phyloP scores from a whole-genome alignment of 1,140 invertebrate genomes.

The Lepidostoma basale region DNA sequence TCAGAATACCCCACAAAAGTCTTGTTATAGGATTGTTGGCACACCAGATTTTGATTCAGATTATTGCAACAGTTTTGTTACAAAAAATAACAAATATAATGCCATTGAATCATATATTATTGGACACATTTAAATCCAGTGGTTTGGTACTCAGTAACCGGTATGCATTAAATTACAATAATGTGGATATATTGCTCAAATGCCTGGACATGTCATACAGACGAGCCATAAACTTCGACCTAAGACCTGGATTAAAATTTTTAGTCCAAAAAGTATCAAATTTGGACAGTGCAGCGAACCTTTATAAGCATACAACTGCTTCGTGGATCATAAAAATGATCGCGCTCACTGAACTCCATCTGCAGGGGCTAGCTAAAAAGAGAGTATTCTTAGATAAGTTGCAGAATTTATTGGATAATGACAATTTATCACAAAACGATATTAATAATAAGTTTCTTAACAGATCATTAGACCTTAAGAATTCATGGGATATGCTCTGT shows the following conservation, averaged over 20 bases:
- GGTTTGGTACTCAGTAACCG: conserved; percentile 61
- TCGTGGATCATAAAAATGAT: conserved; percentile 91
- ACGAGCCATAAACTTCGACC: conserved; percentile 84
- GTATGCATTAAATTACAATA: conserved; percentile 60
- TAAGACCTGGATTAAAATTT: conserved; percentile 89
- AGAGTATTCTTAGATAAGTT: conserved; percentile 6
- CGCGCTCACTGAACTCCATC: conserved; percentile 75
- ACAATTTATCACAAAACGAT: background rate
- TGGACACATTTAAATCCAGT: conserved; percentile 63
- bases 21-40: conserved; percentile 87
- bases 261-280: conserved; percentile 91
- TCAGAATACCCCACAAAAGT: conserved; percentile 83
- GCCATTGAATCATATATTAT: conserved; percentile 63
- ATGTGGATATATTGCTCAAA: conserved; percentile 74
- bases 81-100: conserved; percentile 65
- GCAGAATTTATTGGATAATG: conserved; percentile 20
- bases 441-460: conserved; percentile 16
- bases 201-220: conserved; percentile 82
- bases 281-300: conserved; percentile 85
- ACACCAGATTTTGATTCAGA: conserved; percentile 90
- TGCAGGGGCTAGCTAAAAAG: conserved; percentile 30
- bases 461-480: conserved; percentile 59
- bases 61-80: conserved; percentile 83
- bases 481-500: conserved; percentile 65
- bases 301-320: conserved; percentile 91